Base-by-base conservation (phyloP, 2,113 vertebrate species). In the Desmodus rotundus region DNA sequence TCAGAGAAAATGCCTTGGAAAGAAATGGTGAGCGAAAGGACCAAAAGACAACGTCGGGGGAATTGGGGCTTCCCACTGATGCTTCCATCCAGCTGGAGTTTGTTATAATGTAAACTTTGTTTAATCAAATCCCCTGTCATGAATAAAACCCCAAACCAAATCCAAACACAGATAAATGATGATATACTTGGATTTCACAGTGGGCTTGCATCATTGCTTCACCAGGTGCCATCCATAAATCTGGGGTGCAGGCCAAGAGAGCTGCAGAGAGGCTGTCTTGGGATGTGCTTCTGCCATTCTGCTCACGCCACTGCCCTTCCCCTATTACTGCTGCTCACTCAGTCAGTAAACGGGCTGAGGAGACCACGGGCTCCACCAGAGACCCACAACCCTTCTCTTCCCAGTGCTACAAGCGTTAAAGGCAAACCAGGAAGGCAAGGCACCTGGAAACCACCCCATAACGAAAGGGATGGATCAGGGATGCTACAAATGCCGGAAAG, bases 121-220 rank as follows among this genome's bases (percentile, higher is more conserved):
- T 91, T 89, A 54, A 88, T 90, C 95, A 61, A 95, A 96, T 96
- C 87, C 89, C 80, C 0, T 74, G 83, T 92, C 97, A 68, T 96
- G 98, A 97, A 97, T 97, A 73, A 98, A 96, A 96, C 68, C 77
- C 92, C 95, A 91, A 91, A 97, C 95, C 96, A 89, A 93, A 45
- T 90, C 93, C 95, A 89, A 97, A 47, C 91, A 94, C 94, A 97
- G 96, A 81, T 38, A 86, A 15, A 89, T 96, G 97, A 92, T 81
- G 95, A 93, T 94, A 92, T n/a, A 80, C 95, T 97, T 96, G 87
- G 87, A 96, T 84, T 96, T 77, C 86, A 85, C 76, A 63, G 3
- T 56, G 28, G 70, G 38, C 89, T 61, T 83, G n/a, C 93, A 95
- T 93, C 92, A 74, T 17, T 92, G 82, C 82, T 45, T 86, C 58